These are phyloP conservation scores for Drosophila crucigera DNA, from an alignment of 2,888 invertebrate species.

Conservation along the genomic window DNA sequence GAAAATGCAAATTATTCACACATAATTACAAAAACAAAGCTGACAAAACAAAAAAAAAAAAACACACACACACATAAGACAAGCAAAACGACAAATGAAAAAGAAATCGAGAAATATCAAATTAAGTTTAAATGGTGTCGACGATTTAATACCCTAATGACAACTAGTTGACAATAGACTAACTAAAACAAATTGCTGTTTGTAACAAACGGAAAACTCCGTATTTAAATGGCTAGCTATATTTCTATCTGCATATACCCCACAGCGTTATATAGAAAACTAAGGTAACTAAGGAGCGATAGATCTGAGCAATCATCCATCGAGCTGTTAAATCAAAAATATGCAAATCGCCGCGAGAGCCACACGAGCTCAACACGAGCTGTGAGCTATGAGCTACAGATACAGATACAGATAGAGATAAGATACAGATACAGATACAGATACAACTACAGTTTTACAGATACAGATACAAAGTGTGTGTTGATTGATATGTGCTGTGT, in stretches of 20 bases:
- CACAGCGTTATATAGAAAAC: background rate
- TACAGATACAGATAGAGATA: slow-evolving; percentile 21
- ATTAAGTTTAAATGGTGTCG: background rate
- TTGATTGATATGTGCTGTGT: slow-evolving; percentile 75
- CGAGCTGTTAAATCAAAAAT: slow-evolving; percentile 81
- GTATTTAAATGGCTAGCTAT: background rate
- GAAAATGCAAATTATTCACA: slow-evolving; percentile 71
- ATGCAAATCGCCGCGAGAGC: slow-evolving; percentile 75
- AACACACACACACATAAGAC: background rate
- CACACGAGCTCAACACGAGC: slow-evolving; percentile 65
- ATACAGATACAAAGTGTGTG: slow-evolving; percentile 44
- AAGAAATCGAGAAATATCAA: slow-evolving; percentile 11
- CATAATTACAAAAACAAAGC: slow-evolving; percentile 69
- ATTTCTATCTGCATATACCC: background rate
- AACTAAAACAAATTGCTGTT: background rate
- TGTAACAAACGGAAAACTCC: background rate
- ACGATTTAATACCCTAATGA: slow-evolving; percentile 10
- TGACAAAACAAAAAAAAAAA: slow-evolving; percentile 34
- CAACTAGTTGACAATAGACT: background rate
- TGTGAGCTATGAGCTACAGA: slow-evolving; percentile 7
- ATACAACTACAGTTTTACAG: slow-evolving; percentile 18
- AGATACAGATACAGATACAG: slow-evolving; percentile 29
- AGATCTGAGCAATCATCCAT: slow-evolving; percentile 52
- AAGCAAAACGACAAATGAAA: slow-evolving; percentile 46
- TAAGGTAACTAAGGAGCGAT: slow-evolving; percentile 28